Evolutionary conservation across 2,113 vertebrate species (phyloP).

Genomic region (Dasyurus viverrinus): DNA sequence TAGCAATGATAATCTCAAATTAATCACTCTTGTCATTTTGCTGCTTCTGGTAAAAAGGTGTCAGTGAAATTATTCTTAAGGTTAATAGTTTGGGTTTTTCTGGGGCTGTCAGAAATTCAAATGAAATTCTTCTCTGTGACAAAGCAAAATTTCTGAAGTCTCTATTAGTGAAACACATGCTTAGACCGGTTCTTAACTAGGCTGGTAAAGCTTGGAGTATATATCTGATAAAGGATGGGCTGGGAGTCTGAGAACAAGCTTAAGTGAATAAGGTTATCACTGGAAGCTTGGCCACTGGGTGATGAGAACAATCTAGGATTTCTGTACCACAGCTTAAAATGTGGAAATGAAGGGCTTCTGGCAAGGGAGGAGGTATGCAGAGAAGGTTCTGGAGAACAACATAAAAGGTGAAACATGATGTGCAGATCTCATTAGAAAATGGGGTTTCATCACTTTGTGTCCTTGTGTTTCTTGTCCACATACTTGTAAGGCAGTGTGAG

Average conservation of each 20-base stretch:
- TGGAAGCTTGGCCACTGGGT: not conserved
- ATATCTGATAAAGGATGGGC: not conserved
- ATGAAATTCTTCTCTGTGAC: not conserved
- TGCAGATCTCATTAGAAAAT: not conserved
- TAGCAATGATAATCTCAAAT: not conserved
- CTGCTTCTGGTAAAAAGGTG: not conserved
- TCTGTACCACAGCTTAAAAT: not conserved
- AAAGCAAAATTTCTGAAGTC: not conserved
- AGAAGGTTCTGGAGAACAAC: not conserved
- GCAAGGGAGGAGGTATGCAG: not conserved
- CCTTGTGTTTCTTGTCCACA: not conserved
- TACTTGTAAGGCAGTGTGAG: not conserved
- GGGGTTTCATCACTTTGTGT: not conserved
- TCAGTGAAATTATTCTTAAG: not conserved
- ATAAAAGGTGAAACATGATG: not conserved
- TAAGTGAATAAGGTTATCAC: not conserved
- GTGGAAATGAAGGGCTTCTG: not conserved
- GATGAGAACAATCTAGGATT: not conserved
- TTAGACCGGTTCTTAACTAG: not conserved
- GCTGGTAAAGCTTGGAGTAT: not conserved
- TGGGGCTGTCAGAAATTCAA: not conserved
- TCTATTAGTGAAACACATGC: not conserved
- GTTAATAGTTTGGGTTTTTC: too few relatives aligned
- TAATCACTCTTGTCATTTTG: not conserved
- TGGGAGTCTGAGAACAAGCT: not conserved